Evolutionary conservation across 2,113 vertebrate genomes (phyloP), one percentile per base, ranked within the genome.

Genomic region (Thinocorus orbignyianus): DNA sequence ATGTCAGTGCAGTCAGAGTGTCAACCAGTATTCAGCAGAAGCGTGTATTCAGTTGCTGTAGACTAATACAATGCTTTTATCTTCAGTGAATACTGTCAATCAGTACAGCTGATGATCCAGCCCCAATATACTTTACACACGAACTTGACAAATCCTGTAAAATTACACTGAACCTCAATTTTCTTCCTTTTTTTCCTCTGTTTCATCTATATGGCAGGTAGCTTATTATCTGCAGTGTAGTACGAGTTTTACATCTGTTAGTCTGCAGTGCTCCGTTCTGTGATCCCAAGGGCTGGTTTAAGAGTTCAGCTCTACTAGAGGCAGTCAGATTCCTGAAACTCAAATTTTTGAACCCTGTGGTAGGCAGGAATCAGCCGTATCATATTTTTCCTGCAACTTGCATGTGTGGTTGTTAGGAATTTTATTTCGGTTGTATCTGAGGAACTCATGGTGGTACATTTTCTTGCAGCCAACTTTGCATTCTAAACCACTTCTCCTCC

Each of bases 131-230:
- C 33, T 52, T 52, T 10, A 0, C 22, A 51, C 58, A n/a, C 46
- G 78, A 86, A 62, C 71, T 58, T 70, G 81, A 79, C 10, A 82
- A 82, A 77, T 82, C 70, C 46, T 73, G 76, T 80, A 33, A 46
- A 62, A 62, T 94, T 88, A 51, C 64, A 26, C 0, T 55, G 52
- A 86, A 70, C 33, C 58, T 92, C 68, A 85, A 17, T 49, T 46
- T 85, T 22, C 62, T 66, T 74, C 25, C n/a, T n/a, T 76, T 90
- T 39, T 51, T 55, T 8, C 25, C 30, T 51, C 41, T 78, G 69
- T 91, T 94, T 86, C 61, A 52, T 61, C 65, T 92, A 1, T 4
- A 2, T 52, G 65, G 69, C 84, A 91, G 83, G 77, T 60, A 84
- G 69, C 39, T 86, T 70, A 24, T 18, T 86, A 65, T 80, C 60